phyloP scores from a whole-genome alignment of 2,113 vertebrate species.

The Silurus glanis region DNA sequence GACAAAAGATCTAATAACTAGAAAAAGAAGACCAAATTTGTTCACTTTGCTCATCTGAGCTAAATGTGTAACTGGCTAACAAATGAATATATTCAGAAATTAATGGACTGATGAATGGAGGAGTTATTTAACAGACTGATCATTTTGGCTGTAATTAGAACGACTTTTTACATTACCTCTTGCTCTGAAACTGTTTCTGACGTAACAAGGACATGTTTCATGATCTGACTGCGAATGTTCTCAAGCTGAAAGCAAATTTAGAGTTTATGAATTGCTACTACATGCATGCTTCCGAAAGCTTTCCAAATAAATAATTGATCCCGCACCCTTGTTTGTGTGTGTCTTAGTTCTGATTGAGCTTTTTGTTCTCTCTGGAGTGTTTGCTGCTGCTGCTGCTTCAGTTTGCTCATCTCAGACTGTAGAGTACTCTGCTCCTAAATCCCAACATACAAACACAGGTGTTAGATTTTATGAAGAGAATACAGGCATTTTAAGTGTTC shows the following conservation, averaged over 20 bases:
- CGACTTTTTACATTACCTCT: conserved; percentile 35
- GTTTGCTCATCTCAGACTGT: conserved; percentile 61
- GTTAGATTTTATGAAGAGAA: neutral
- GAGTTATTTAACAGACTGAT: neutral
- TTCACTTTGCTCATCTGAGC: neutral
- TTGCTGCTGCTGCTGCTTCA: conserved; percentile 48
- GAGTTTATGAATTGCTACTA: neutral
- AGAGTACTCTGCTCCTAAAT: conserved; percentile 71
- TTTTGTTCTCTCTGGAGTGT: conserved; percentile 45
- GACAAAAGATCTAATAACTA: conserved; percentile 43
- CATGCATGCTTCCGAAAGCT: neutral
- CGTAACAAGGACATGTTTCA: conserved; percentile 18
- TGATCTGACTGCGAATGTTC: conserved; percentile 29
- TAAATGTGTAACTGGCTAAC: neutral
- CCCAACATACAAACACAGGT: neutral
- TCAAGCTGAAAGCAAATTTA: conserved; percentile 47
- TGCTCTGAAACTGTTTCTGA: conserved; percentile 44
- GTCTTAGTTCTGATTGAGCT: conserved; percentile 29
- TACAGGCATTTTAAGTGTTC: neutral
- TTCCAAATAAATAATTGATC: neutral
- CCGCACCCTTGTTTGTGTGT: conserved; percentile 39
- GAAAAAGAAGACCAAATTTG: neutral
- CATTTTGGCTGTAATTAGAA: neutral
- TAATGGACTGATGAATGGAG: neutral
- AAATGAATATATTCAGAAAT: neutral